Conservation (phyloP, 2,797 vertebrate species). For the Hapalemur alaotrensis region DNA sequence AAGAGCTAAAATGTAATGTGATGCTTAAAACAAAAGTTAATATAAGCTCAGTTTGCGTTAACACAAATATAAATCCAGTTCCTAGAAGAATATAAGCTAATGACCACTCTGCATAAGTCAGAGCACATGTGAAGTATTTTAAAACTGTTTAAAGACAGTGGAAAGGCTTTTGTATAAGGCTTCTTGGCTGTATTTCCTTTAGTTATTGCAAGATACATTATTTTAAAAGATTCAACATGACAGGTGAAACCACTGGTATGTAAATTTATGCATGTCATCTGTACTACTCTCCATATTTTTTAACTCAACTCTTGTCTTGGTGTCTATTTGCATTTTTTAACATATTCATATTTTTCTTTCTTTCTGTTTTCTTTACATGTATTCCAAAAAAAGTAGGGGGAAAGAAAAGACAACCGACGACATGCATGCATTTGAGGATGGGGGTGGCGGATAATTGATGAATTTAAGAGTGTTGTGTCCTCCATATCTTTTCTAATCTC, state of each 20-base stretch:
- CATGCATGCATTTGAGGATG: neutral
- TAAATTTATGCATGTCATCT: neutral
- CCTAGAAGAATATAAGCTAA: neutral
- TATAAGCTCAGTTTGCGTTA: neutral
- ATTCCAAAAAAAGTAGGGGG: neutral
- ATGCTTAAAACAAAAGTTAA: neutral
- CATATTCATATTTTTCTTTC: neutral
- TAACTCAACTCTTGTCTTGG: neutral
- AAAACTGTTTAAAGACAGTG: neutral
- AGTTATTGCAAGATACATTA: neutral
- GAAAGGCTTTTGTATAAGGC: neutral
- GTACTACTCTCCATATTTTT: neutral
- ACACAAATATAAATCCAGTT: neutral
- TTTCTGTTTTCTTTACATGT: neutral
- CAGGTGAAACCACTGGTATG: neutral
- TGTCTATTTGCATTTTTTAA: neutral
- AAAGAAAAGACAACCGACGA: neutral
- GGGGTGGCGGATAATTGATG: neutral
- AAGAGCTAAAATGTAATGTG: slow-evolving; percentile 11
- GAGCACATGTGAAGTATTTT: neutral
- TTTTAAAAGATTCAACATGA: neutral
- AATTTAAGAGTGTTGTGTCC: neutral
- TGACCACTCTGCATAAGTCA: neutral
- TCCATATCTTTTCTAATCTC: neutral
- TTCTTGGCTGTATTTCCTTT: slow-evolving; percentile 20